These are phyloP conservation scores for Spilogale gracilis DNA, from an alignment of 2,113 vertebrate species.

Conservation along the genomic window DNA sequence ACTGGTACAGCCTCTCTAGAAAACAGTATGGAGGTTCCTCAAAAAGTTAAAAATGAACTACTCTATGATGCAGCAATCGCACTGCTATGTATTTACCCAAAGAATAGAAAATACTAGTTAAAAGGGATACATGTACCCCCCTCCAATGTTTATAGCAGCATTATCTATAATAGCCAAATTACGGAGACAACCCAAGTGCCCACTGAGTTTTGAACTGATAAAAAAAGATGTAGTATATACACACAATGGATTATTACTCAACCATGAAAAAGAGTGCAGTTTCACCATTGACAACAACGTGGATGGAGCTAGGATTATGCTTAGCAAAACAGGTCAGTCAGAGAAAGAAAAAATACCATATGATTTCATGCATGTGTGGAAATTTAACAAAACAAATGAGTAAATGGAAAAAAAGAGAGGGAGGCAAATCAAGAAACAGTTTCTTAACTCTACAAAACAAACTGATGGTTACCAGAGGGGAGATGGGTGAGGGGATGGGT, in stretches of 20 bases:
- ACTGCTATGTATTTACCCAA: not conserved
- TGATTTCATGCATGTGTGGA: not conserved
- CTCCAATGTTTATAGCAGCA: not conserved
- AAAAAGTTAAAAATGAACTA: not conserved
- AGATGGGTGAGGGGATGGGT: not conserved
- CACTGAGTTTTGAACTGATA: not conserved
- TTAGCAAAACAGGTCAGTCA: not conserved
- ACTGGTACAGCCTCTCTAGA: not conserved
- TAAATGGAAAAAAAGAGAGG: not conserved
- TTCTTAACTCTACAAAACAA: not conserved
- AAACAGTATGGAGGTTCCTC: not conserved
- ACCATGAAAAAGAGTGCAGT: not conserved
- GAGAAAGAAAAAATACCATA: not conserved
- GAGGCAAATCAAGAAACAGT: not conserved
- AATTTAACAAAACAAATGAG: not conserved
- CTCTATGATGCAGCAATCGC: not conserved
- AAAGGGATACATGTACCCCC: not conserved
- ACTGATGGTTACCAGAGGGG: not conserved
- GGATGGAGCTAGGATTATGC: not conserved
- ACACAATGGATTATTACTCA: not conserved
- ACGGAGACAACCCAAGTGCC: not conserved
- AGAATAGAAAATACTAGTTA: not conserved
- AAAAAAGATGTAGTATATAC: not conserved
- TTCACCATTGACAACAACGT: not conserved
- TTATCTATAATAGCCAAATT: not conserved